Evolutionary conservation across 2,888 invertebrate species (phyloP).

Genomic region (Erynnis tages): DNA sequence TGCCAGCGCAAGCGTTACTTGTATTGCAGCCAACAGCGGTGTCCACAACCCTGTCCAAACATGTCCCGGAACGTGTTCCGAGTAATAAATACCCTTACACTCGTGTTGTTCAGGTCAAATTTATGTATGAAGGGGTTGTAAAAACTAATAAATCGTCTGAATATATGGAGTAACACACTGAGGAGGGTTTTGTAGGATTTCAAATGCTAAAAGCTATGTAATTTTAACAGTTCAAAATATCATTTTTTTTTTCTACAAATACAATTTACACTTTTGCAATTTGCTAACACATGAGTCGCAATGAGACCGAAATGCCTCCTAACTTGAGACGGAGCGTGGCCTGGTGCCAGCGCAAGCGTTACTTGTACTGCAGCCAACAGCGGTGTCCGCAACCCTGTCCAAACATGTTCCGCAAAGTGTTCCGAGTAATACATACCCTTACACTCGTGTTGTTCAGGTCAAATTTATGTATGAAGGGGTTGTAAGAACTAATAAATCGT

Average conservation of each 20-base stretch:
- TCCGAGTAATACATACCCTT: constrained; percentile 1
- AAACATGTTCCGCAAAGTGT: constrained; percentile 1
- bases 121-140: too few relatives aligned
- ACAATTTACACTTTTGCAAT: too few relatives aligned
- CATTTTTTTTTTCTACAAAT: too few relatives aligned
- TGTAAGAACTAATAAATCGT: too few relatives aligned
- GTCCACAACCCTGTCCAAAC: constrained; percentile 11
- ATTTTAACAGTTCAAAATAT: too few relatives aligned
- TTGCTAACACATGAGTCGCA: too few relatives aligned
- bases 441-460: not conserved
- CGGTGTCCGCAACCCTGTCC: not conserved
- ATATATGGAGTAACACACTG: too few relatives aligned
- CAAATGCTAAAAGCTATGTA: too few relatives aligned
- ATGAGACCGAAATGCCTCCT: constrained; percentile 11
- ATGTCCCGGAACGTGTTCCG: constrained; percentile 7
- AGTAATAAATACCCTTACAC: constrained; percentile 8
- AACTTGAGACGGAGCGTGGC: constrained; percentile 13
- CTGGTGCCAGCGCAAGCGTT: constrained; percentile 4
- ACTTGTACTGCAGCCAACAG: constrained; percentile 1
- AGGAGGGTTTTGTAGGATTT: too few relatives aligned
- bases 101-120: too few relatives aligned
- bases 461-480: too few relatives aligned
- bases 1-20: constrained; percentile 12
- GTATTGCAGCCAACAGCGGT: constrained; percentile 12
- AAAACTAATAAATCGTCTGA: too few relatives aligned